Percentiles rank a stretch among this genome's conserved stretches.
phyloP scores from a whole-genome alignment of 2,797 vertebrate species.

The Chaetophractus vellerosus region DNA sequence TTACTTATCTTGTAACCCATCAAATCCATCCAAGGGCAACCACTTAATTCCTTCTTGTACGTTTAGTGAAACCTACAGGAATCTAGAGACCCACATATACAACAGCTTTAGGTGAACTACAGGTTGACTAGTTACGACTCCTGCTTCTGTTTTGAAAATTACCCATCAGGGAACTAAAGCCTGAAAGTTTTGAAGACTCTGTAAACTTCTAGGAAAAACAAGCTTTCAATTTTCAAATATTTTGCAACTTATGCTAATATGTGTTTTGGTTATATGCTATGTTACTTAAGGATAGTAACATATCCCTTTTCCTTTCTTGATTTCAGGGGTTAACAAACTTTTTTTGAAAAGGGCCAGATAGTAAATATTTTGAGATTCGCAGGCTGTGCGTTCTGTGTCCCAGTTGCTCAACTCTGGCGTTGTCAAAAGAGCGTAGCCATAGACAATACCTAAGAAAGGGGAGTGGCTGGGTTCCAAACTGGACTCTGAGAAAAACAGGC shows the following conservation, averaged over 20 bases:
- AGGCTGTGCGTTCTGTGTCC: background rate
- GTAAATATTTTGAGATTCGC: background rate
- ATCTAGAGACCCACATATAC: background rate
- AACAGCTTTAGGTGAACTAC: background rate
- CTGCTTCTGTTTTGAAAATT: slow-evolving; percentile 1
- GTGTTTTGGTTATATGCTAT: background rate
- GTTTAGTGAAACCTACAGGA: background rate
- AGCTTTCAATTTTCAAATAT: slow-evolving; percentile 6
- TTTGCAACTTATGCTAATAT: background rate
- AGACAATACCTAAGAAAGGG: fast-evolving
- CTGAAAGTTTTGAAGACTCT: background rate
- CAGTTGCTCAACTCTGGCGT: background rate
- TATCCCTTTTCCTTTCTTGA: slow-evolving; percentile 42
- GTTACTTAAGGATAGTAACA: background rate
- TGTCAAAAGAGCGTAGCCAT: background rate
- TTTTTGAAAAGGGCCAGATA: background rate
- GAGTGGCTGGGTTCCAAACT: background rate
- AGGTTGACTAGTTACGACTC: background rate
- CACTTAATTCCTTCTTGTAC: background rate
- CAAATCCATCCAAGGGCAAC: background rate
- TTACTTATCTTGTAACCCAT: background rate
- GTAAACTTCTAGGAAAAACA: background rate
- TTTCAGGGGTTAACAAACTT: background rate
- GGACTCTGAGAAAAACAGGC: too few species aligned
- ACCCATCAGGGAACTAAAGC: background rate